A percentile compares a stretch with the other conserved stretches of the same genome.
phyloP scores from a whole-genome alignment of 2,888 invertebrate species.

The Acanthosepion esculentum region DNA sequence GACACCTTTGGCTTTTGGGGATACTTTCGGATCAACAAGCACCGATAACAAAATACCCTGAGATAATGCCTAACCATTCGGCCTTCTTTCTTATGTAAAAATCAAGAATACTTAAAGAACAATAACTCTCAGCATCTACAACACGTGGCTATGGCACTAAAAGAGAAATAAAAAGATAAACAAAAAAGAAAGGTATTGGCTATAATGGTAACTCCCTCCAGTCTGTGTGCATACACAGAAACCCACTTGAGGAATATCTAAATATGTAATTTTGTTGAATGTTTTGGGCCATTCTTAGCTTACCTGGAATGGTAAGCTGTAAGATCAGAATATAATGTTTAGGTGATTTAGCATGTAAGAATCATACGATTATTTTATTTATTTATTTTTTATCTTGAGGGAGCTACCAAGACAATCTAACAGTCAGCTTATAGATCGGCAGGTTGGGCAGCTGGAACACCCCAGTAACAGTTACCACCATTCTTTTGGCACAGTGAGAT shows the following conservation, averaged over 20 bases:
- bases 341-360: neutral
- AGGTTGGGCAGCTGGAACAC: neutral
- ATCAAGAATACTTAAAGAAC: slow-evolving; percentile 13
- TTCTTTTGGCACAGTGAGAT: neutral
- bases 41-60: neutral
- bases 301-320: neutral
- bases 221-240: neutral
- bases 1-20: neutral
- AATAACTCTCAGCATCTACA: neutral
- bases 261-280: neutral
- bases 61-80: neutral
- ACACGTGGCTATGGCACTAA: slow-evolving; percentile 7
- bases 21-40: neutral
- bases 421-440: neutral
- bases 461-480: neutral
- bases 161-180: neutral
- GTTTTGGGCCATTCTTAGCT: neutral
- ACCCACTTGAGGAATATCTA: neutral
- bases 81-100: neutral
- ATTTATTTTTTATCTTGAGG: neutral
- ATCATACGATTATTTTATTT: neutral
- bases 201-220: neutral
- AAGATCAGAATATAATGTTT: neutral
- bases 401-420: neutral
- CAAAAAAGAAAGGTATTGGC: neutral